A percentile compares a stretch with the other conserved stretches of the same genome.
These are phyloP conservation scores for Borostomias antarcticus DNA, from an alignment of 2,797 vertebrate genomes.

Conservation along the genomic window DNA sequence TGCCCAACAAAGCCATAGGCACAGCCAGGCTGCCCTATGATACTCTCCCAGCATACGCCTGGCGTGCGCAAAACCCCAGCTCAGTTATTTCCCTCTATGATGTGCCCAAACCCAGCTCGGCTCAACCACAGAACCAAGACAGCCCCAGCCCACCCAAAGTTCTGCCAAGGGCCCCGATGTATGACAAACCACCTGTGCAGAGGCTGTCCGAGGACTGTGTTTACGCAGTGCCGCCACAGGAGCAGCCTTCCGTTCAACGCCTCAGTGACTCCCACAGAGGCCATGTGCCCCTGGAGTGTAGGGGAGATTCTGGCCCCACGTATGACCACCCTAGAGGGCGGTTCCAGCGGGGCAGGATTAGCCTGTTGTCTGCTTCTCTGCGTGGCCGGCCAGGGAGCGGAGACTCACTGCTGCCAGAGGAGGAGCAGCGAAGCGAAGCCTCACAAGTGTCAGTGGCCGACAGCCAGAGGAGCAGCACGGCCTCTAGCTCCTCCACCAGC, in stretches of 20 bases:
- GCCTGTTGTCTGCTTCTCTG: slow-evolving; percentile 41
- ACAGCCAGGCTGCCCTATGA: slow-evolving; percentile 48
- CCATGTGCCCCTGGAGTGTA: slow-evolving; percentile 63
- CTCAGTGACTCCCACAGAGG: slow-evolving; percentile 26
- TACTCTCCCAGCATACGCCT: slow-evolving; percentile 44
- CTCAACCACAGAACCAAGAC: slow-evolving; percentile 25
- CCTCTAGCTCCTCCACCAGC: slow-evolving; percentile 80
- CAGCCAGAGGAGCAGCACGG: slow-evolving; percentile 78
- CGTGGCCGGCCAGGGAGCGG: slow-evolving; percentile 29
- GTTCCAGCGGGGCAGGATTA: slow-evolving; percentile 56
- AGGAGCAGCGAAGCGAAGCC: slow-evolving; percentile 24
- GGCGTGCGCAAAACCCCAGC: slow-evolving; percentile 15
- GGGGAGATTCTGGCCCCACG: slow-evolving; percentile 45
- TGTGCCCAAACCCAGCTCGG: slow-evolving; percentile 61
- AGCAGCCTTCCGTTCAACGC: slow-evolving; percentile 16
- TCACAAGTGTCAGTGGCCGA: slow-evolving; percentile 36
- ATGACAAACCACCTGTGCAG: slow-evolving; percentile 45
- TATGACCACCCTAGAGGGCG: slow-evolving; percentile 49
- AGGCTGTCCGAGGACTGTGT: slow-evolving; percentile 35
- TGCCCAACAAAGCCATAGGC: slow-evolving; percentile 43
- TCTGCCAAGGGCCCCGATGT: slow-evolving; percentile 36
- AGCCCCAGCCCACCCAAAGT: slow-evolving; percentile 33
- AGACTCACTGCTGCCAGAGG: slow-evolving; percentile 1
- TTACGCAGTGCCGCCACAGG: slow-evolving; percentile 44
- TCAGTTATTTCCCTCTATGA: slow-evolving; percentile 60